These are phyloP conservation scores for Cynocephalus volans DNA, from an alignment of 2,113 vertebrate species.

Conservation along the genomic window DNA sequence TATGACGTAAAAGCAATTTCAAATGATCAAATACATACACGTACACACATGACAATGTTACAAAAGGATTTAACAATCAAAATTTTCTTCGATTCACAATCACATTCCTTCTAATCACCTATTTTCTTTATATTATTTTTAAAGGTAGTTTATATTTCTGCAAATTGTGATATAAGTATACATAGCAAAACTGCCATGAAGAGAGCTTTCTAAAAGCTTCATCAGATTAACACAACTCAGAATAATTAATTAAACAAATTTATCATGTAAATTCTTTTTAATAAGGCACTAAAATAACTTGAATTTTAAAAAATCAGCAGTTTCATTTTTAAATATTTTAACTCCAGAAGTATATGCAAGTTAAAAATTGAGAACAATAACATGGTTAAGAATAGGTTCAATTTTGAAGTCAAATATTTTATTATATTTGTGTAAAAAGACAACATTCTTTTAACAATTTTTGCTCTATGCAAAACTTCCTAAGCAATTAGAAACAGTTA, in stretches of 20 bases:
- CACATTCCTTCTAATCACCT: constrained; percentile 60
- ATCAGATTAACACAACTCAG: constrained; percentile 32
- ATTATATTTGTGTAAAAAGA: constrained; percentile 9
- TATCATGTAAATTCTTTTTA: constrained; percentile 60
- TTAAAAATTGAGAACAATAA: constrained; percentile 34
- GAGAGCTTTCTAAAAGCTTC: neutral
- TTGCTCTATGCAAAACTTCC: constrained; percentile 53
- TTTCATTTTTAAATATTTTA: constrained; percentile 57
- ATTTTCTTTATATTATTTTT: constrained; percentile 53
- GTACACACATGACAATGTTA: neutral
- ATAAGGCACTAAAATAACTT: neutral
- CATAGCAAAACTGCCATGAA: neutral
- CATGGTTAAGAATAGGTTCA: neutral
- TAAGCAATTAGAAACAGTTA: constrained; percentile 66
- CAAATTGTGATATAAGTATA: constrained; percentile 66
- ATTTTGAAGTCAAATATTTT: constrained; percentile 61
- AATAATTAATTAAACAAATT: constrained; percentile 62
- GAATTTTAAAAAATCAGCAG: neutral
- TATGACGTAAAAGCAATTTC: constrained; percentile 55
- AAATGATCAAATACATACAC: constrained; percentile 39
- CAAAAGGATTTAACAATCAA: constrained; percentile 27
- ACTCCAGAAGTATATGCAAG: neutral
- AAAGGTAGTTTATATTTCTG: constrained; percentile 44
- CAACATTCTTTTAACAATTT: constrained; percentile 58
- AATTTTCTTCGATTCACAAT: constrained; percentile 48